Percentiles rank a stretch among this genome's conserved stretches.
Evolutionary conservation across 2,888 invertebrate genomes (phyloP).

Genomic region (Oscheius sp.): DNA sequence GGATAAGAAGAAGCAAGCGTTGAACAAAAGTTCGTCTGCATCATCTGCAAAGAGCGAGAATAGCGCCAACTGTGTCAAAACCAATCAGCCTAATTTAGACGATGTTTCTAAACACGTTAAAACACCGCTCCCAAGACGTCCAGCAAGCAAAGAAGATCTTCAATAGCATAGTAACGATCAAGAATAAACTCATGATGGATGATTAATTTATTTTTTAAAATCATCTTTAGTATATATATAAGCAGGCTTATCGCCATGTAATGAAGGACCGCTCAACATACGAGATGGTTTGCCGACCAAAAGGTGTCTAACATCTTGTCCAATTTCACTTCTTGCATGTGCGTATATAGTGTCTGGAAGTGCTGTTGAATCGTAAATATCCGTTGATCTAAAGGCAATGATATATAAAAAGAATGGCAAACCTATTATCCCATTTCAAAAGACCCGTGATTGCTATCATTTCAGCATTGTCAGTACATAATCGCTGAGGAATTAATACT

Average conservation of each 20-base stretch:
- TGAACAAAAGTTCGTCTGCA: neutral
- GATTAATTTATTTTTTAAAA: constrained; percentile 14
- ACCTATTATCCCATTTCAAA: constrained; percentile 46
- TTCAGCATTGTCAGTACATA: constrained; percentile 96
- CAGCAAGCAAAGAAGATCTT: no score
- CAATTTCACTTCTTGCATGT: constrained; percentile 50
- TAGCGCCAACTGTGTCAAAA: no score
- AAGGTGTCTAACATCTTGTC: constrained; percentile 30
- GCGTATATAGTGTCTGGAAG: constrained; percentile 56
- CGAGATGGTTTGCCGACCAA: constrained; percentile 26
- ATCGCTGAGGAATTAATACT: constrained; percentile 76
- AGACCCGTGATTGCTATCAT: constrained; percentile 89
- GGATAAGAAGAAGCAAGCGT: neutral
- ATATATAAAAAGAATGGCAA: neutral
- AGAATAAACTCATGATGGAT: no score
- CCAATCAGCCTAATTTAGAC: no score
- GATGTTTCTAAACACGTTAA: no score
- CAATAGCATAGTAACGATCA: no score
- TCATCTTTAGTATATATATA: constrained; percentile 32
- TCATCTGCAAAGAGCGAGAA: neutral
- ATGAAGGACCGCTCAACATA: constrained; percentile 37
- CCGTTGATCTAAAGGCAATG: constrained; percentile 27
- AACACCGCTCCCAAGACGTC: no score
- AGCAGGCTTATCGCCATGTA: constrained; percentile 35
- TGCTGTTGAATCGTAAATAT: constrained; percentile 30